Evolutionary conservation across 2,113 vertebrate species (phyloP).

Genomic region (Alces alces): DNA sequence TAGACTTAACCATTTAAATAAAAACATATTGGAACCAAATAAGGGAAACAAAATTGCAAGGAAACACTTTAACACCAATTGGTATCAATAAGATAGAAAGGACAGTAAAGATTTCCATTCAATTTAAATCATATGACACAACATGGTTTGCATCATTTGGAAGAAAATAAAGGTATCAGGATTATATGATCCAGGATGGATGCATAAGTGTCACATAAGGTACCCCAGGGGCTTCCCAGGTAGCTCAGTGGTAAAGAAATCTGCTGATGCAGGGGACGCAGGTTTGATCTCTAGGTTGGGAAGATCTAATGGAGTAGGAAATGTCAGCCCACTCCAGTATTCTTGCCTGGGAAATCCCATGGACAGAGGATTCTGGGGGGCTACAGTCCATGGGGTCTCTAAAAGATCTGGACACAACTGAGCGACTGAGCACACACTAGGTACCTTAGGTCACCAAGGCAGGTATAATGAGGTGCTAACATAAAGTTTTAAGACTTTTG

Average conservation of each 20-base stretch:
- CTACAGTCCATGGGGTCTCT: neutral
- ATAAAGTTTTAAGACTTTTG: neutral
- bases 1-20: neutral
- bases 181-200: neutral
- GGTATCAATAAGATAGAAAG: neutral
- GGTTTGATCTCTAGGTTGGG: neutral
- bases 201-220: neutral
- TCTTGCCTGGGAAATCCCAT: neutral
- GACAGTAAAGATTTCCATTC: neutral
- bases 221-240: neutral
- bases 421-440: neutral
- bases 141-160: neutral
- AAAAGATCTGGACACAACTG: neutral
- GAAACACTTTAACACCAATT: neutral
- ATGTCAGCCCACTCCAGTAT: neutral
- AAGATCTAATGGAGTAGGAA: neutral
- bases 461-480: neutral
- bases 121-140: neutral
- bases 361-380: neutral
- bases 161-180: neutral
- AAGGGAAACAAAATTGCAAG: neutral
- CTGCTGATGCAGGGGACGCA: neutral
- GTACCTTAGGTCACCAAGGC: neutral
- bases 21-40: neutral
- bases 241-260: neutral